Evolutionary conservation across 2,113 vertebrate genomes (phyloP), one percentile per base, ranked within the genome.

Genomic region (Perognathus longimembris): DNA sequence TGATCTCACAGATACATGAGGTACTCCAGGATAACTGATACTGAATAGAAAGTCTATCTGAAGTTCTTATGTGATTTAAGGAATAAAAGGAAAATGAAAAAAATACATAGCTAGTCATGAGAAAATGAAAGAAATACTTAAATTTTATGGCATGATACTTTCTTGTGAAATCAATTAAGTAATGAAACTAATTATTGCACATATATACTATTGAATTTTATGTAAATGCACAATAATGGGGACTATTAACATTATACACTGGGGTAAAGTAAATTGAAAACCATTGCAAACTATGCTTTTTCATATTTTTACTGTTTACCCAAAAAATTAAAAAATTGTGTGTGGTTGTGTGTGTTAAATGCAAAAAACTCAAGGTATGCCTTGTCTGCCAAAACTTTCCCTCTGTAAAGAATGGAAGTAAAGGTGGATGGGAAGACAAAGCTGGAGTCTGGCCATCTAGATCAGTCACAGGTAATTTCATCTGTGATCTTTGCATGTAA

Each of bases 11-110:
- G n/a, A 40, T 79, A 63, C 61, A 86, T 57, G 67, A 96, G 22
- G 30, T 10, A 92, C n/a, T 93, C 10, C 42, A 96, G 78, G 64
- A 78, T 88, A 93, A 89, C 21, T 42, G 40, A 67, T 83, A 20
- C 32, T 93, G 36, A 88, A 50, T 75, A 83, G 50, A 36, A 90
- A 63, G 21, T 71, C 17, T 89, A 82, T 78, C n/a, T 75, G 24
- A 82, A 71, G 18, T 81, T 32, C 8, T 21, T 74, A 80, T 22
- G 67, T 89, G 45, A 92, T 73, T 90, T 90, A 91, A 79, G 22
- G 6, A 36, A 50, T 74, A 81, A 93, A 90, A 69, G 26, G n/a
- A 30, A 85, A 88, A 94, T 59, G 11, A 57, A 78, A 28, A 75
- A 83, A 89, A 87, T 57, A 90, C 78, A 11, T 90, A 11, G 10